Evolutionary conservation across 2,113 vertebrate genomes (phyloP).

Genomic region (Nyctereutes procyonoides): DNA sequence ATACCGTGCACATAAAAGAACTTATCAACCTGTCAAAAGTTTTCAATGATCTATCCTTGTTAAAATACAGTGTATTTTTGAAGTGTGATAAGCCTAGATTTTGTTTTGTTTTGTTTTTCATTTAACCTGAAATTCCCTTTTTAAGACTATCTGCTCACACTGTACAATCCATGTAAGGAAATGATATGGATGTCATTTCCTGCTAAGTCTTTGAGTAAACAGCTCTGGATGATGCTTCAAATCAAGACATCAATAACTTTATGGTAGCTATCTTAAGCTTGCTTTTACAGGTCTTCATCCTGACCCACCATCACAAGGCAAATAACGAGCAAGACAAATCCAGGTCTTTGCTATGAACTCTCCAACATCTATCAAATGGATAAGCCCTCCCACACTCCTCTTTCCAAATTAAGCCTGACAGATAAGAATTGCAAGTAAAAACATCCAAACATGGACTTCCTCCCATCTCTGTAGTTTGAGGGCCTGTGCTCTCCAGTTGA

Average conservation of each 20-base stretch:
- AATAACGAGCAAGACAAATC: conserved; percentile 7
- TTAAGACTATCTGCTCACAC: background rate
- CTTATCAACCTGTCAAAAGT: conserved; percentile 29
- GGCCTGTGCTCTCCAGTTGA: background rate
- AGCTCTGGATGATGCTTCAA: conserved; percentile 1
- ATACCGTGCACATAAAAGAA: conserved; percentile 5
- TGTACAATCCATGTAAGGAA: conserved; percentile 21
- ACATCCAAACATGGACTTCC: conserved; percentile 25
- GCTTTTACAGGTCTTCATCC: background rate
- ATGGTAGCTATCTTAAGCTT: background rate
- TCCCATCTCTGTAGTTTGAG: background rate
- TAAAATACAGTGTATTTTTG: conserved; percentile 40
- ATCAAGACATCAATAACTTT: background rate
- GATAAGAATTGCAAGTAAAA: conserved; percentile 27
- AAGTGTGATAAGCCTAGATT: background rate
- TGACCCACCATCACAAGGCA: background rate
- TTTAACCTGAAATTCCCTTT: background rate
- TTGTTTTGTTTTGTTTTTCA: background rate
- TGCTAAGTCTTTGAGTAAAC: background rate
- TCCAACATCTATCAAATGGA: conserved; percentile 34
- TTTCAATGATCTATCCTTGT: conserved; percentile 32
- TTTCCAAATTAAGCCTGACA: conserved; percentile 36
- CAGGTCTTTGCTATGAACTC: background rate
- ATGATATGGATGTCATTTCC: background rate
- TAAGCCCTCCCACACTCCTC: conserved; percentile 14